These are phyloP conservation scores for Pterocles burchelli DNA, from an alignment of 2,113 vertebrate species.

Conservation along the genomic window DNA sequence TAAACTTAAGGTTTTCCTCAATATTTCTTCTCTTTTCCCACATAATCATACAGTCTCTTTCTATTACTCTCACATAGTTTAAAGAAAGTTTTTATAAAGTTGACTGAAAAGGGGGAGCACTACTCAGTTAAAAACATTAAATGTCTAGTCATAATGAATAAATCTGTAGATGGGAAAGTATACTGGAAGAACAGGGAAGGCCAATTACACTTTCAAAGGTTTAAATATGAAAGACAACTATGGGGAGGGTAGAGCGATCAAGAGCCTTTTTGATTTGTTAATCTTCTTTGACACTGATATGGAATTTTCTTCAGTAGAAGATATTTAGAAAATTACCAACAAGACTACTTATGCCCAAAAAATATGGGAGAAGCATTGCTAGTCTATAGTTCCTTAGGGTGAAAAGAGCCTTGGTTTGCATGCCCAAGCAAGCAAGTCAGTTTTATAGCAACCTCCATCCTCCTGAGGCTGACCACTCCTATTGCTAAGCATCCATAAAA, in stretches of 20 bases:
- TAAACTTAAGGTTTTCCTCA: not conserved
- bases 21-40: not conserved
- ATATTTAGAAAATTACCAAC: not conserved
- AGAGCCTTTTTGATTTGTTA: not conserved
- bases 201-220: not conserved
- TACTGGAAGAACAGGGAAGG: not conserved
- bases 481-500: slow-evolving; percentile 30
- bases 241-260: not conserved
- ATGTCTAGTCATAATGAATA: not conserved
- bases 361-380: not conserved
- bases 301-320: not conserved
- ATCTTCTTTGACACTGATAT: not conserved
- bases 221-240: not conserved
- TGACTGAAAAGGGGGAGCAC: not conserved
- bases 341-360: not conserved
- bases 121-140: not conserved
- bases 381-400: not conserved
- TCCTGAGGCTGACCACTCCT: not conserved
- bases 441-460: not conserved
- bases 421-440: not conserved
- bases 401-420: not conserved
- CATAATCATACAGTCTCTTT: not conserved
- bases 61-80: not conserved
- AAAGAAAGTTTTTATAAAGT: not conserved
- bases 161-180: not conserved